Evolutionary conservation across 2,888 invertebrate genomes (phyloP).

Genomic region (Chymomyza procnemis): DNA sequence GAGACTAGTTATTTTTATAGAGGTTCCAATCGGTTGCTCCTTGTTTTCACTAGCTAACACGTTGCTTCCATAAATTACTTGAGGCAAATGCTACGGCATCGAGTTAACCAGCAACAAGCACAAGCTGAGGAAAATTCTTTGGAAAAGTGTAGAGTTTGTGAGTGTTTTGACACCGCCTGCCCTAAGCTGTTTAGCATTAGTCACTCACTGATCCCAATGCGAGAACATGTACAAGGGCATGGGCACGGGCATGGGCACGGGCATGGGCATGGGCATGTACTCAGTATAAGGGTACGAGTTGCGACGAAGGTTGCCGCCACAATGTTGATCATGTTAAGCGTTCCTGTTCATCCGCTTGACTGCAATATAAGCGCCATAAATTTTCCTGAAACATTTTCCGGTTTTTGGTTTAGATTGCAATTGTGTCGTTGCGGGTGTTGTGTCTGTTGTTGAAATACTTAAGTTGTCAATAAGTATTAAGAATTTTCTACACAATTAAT

Average conservation of each 20-base stretch:
- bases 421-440: slow-evolving; percentile 4
- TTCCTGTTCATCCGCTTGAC: slow-evolving; percentile 65
- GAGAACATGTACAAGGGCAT: slow-evolving; percentile 18
- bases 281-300: slow-evolving; percentile 5
- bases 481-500: slow-evolving; percentile 55
- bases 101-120: not conserved
- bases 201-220: slow-evolving; percentile 12
- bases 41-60: slow-evolving; percentile 64
- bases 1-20: slow-evolving; percentile 41
- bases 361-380: slow-evolving; percentile 73
- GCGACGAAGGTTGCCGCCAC: not conserved
- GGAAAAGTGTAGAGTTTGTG: slow-evolving; percentile 43
- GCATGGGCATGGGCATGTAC: slow-evolving; percentile 11
- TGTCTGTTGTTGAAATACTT: not conserved
- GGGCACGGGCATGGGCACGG: slow-evolving; percentile 6
- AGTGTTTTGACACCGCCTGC: slow-evolving; percentile 70
- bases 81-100: not conserved
- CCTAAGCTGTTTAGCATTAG: slow-evolving; percentile 52
- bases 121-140: slow-evolving; percentile 39
- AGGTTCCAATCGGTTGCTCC: not conserved
- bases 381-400: slow-evolving; percentile 34
- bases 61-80: slow-evolving; percentile 63
- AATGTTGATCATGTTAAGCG: slow-evolving; percentile 56
- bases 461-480: not conserved
- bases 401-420: slow-evolving; percentile 35